A percentile compares a stretch with the other conserved stretches of the same genome.
Evolutionary conservation across 1,140 invertebrate species (phyloP).

Genomic region (Riptortus pedestris): DNA sequence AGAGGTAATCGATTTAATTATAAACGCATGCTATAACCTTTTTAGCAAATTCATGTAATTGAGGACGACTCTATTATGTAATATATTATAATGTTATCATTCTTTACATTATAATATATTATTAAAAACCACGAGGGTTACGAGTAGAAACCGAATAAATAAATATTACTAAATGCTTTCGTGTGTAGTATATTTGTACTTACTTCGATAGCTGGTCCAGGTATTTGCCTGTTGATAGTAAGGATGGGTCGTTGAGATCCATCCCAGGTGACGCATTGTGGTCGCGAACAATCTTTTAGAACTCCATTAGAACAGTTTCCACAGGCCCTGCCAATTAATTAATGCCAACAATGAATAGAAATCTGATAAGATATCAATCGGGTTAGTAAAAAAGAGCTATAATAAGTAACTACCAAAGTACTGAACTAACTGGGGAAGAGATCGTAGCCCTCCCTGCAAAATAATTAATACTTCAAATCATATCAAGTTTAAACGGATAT

Average conservation of each 20-base stretch:
- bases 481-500: too few relatives aligned
- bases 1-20: too few relatives aligned
- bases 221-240: not conserved
- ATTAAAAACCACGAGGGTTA: too few relatives aligned
- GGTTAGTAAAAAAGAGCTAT: too few relatives aligned
- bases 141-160: not conserved
- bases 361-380: too few relatives aligned
- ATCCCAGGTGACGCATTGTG: not conserved
- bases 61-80: not conserved
- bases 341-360: too few relatives aligned
- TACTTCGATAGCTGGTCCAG: not conserved
- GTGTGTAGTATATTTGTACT: not conserved
- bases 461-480: too few relatives aligned
- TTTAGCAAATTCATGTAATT: not conserved
- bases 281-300: not conserved
- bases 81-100: not conserved
- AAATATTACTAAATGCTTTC: not conserved
- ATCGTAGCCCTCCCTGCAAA: too few relatives aligned
- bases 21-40: too few relatives aligned
- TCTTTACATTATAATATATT: too few relatives aligned
- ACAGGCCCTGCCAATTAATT: not conserved
- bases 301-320: not conserved
- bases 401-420: too few relatives aligned
- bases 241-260: not conserved
- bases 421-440: too few relatives aligned